Conservation (phyloP, 2,888 invertebrate genomes). For the Acanthosoma haemorrhoidale region DNA sequence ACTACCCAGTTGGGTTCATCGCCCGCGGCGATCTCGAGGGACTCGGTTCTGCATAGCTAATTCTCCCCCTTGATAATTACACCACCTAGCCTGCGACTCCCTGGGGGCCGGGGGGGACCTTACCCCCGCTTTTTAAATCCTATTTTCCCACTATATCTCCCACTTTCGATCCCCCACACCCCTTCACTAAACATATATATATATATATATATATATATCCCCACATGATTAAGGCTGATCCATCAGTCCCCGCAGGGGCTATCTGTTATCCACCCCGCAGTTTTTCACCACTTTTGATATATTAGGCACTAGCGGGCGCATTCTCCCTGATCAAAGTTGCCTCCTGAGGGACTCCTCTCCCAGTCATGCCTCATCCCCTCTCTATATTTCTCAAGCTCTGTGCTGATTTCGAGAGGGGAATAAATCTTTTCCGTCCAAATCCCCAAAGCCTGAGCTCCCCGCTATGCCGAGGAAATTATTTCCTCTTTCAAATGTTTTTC, state of each 20-base stretch:
- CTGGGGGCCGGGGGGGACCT: background rate
- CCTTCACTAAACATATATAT: no score
- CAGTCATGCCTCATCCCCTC: background rate
- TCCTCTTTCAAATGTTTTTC: background rate
- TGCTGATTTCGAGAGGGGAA: background rate
- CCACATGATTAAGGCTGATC: slow-evolving; percentile 7
- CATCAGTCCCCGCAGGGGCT: background rate
- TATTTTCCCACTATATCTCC: background rate
- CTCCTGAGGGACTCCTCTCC: background rate
- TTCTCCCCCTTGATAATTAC: background rate
- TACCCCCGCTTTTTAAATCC: background rate
- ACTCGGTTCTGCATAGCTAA: background rate
- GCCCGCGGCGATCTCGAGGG: background rate
- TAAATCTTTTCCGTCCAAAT: slow-evolving; percentile 4
- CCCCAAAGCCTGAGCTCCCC: background rate
- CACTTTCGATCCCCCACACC: background rate
- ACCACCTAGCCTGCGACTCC: background rate
- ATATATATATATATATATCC: background rate
- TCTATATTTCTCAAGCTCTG: background rate
- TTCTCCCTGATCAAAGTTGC: slow-evolving; percentile 6
- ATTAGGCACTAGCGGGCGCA: background rate
- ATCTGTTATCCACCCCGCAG: background rate
- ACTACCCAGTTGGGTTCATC: background rate
- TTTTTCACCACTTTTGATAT: background rate
- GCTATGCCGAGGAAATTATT: background rate